Evolutionary conservation across 2,797 vertebrate genomes (phyloP).

Genomic region (Chlorospingus semifuscus): DNA sequence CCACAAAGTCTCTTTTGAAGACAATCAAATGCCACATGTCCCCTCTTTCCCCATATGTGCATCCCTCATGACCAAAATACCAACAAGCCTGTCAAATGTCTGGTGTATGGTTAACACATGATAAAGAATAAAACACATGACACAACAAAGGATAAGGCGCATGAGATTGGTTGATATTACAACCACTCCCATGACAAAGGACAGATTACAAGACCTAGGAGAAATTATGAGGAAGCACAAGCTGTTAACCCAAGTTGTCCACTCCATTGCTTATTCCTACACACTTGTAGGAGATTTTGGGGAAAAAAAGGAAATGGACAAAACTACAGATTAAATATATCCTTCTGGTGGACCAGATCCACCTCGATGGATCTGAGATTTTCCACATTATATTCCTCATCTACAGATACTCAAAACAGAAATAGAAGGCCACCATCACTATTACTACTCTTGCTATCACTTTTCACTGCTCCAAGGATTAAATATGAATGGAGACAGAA

Average conservation of each 20-base stretch:
- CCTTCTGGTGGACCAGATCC: not conserved
- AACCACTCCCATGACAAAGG: not conserved
- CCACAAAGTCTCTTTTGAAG: not conserved
- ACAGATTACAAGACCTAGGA: not conserved
- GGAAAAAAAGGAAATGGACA: not conserved
- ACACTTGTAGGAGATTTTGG: not conserved
- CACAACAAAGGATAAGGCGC: accelerated
- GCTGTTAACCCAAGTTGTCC: not conserved
- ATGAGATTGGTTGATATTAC: not conserved
- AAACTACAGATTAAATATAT: not conserved
- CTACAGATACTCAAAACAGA: not conserved
- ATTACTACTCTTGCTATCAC: not conserved
- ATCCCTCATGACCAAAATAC: not conserved
- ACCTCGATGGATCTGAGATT: not conserved
- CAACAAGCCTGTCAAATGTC: not conserved
- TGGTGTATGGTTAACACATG: not conserved
- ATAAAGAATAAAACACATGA: not conserved
- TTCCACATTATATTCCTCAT: not conserved
- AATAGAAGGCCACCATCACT: not conserved
- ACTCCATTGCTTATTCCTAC: not conserved
- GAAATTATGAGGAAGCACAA: not conserved
- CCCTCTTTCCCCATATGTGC: not conserved
- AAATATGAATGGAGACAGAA: not conserved
- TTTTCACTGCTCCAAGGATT: not conserved
- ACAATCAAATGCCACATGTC: not conserved